Conservation (phyloP, 1,140 invertebrate genomes). For the Drosophila parvula region DNA sequence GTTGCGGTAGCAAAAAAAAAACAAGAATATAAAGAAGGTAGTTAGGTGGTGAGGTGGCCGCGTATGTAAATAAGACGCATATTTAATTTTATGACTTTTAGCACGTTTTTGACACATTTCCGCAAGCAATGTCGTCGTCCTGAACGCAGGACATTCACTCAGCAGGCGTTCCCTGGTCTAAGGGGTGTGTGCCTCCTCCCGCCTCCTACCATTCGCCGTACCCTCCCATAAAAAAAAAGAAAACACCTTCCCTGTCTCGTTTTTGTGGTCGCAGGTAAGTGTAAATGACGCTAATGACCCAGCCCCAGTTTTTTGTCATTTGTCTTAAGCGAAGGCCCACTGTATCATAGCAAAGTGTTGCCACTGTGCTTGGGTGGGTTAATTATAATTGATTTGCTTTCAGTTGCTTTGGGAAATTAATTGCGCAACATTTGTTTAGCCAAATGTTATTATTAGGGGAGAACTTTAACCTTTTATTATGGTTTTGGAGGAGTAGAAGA, state of each 20-base stretch:
- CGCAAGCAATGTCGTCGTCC: constrained; percentile 61
- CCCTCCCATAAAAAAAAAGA: constrained; percentile 8
- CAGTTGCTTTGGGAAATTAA: constrained; percentile 60
- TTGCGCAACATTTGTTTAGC: constrained; percentile 51
- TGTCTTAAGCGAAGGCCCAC: constrained; percentile 46
- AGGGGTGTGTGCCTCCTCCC: constrained; percentile 17
- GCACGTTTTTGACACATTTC: constrained; percentile 83
- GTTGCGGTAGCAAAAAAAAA: constrained; percentile 10
- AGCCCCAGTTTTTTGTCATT: constrained; percentile 79
- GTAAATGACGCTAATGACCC: constrained; percentile 82
- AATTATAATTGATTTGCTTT: constrained; percentile 53
- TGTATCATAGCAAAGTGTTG: background rate
- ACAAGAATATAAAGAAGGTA: constrained; percentile 7
- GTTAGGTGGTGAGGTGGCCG: constrained; percentile 26
- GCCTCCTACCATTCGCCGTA: background rate
- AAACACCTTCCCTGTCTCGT: constrained; percentile 7
- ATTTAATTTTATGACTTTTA: constrained; percentile 83
- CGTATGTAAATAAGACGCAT: constrained; percentile 79
- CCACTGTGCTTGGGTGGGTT: constrained; percentile 7
- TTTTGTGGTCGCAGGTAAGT: constrained; percentile 57
- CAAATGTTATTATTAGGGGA: constrained; percentile 5
- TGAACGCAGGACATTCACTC: constrained; percentile 28
- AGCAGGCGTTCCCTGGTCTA: constrained; percentile 5
- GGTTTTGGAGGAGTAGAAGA: too few species aligned
- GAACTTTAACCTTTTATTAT: background rate